Evolutionary conservation across 53 echinoderm and acorn worm genomes (phyloP).

Genomic region (Paelopatides confundens): DNA sequence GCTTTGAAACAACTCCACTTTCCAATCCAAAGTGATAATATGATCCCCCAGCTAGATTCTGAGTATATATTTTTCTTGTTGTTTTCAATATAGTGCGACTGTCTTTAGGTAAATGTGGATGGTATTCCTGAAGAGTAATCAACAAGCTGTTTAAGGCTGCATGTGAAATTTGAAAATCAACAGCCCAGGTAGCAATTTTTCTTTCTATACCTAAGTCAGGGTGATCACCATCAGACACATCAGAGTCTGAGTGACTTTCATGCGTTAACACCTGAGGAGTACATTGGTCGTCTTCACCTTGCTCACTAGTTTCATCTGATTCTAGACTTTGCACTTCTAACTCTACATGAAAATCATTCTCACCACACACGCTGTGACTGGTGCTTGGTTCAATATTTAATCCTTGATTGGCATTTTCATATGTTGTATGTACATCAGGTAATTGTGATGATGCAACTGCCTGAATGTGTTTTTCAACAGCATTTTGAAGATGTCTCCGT

Average conservation of each 20-base stretch:
- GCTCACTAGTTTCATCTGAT: too few species aligned
- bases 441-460: not conserved
- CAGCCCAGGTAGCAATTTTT: constrained; percentile 17
- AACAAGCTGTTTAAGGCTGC: constrained; percentile 52
- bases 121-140: constrained; percentile 44
- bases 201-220: not conserved
- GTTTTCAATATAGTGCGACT: constrained; percentile 60
- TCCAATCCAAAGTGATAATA: constrained; percentile 65
- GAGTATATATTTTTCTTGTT: not conserved
- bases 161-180: constrained; percentile 42
- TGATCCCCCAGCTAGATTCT: constrained; percentile 64
- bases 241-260: not conserved
- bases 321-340: too few species aligned
- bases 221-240: not conserved
- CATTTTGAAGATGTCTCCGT: not conserved
- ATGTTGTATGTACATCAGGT: not conserved
- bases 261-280: not conserved
- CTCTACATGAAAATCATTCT: too few species aligned
- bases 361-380: too few species aligned
- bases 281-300: not conserved
- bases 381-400: not conserved
- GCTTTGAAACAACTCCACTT: not conserved
- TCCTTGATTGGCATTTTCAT: not conserved
- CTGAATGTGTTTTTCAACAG: constrained; percentile 4
- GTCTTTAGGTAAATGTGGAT: constrained; percentile 60